phyloP scores from a whole-genome alignment of 2,113 vertebrate species.

The Tupaia tana region DNA sequence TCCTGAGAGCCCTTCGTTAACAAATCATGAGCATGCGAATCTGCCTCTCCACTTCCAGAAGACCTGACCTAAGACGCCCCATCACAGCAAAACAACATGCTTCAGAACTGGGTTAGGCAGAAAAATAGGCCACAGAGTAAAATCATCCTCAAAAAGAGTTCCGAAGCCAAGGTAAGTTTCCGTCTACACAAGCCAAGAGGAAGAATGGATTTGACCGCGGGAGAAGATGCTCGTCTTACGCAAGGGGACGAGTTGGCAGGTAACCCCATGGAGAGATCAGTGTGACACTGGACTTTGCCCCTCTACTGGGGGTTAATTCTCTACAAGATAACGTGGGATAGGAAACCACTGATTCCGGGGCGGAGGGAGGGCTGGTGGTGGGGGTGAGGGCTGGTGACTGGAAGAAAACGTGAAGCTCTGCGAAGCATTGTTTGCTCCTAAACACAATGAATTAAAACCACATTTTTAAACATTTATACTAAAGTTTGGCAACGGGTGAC shows the following conservation, averaged over 20 bases:
- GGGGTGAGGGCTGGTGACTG: neutral
- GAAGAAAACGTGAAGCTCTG: neutral
- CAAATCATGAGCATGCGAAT: neutral
- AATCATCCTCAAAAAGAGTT: neutral
- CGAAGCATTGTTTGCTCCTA: neutral
- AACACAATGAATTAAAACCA: neutral
- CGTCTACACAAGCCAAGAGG: neutral
- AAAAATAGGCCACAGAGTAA: neutral
- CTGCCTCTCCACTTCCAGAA: neutral
- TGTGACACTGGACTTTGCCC: neutral
- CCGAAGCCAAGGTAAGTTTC: neutral
- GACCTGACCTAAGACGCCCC: neutral
- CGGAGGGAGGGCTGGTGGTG: too few species aligned
- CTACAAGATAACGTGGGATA: neutral
- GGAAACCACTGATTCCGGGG: neutral
- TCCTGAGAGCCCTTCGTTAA: rapidly evolving
- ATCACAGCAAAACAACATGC: neutral
- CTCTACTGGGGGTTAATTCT: rapidly evolving
- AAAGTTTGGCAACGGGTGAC: neutral
- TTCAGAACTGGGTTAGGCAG: neutral
- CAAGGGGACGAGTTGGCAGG: neutral
- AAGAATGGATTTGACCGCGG: neutral
- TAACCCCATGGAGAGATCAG: neutral
- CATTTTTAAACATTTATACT: neutral
- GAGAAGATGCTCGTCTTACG: neutral